Conservation (phyloP, 1,140 invertebrate genomes). For the Aphidius gifuensis region DNA sequence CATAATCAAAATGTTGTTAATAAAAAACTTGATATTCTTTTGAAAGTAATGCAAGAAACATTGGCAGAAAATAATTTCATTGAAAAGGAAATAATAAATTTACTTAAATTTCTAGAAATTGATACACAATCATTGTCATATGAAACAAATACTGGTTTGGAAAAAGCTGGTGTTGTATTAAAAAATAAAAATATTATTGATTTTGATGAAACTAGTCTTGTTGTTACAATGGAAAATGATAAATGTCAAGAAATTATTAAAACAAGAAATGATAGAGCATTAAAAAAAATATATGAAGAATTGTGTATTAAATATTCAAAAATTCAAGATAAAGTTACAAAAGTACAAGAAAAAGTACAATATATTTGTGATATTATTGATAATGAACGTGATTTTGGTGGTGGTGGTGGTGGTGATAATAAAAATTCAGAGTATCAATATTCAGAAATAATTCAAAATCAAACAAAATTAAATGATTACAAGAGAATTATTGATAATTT, state of each 20-base stretch:
- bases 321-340: conserved; percentile 34
- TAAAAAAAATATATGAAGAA: conserved; percentile 36
- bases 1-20: background rate
- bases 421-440: conserved; percentile 30
- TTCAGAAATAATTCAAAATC: conserved; percentile 32
- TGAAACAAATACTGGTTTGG: conserved; percentile 35
- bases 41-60: conserved; percentile 37
- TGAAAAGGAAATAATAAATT: conserved; percentile 32
- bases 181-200: conserved; percentile 33
- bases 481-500: conserved; percentile 33
- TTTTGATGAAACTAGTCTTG: conserved; percentile 34
- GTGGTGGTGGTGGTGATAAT: too few relatives aligned
- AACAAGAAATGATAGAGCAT: conserved; percentile 33
- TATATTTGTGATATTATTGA: conserved; percentile 29
- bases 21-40: conserved; percentile 28
- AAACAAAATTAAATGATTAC: conserved; percentile 40
- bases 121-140: conserved; percentile 34
- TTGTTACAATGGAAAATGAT: conserved; percentile 33
- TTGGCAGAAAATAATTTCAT: conserved; percentile 36
- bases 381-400: conserved; percentile 5
- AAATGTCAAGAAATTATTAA: conserved; percentile 33
- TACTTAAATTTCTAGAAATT: conserved; percentile 33
- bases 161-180: conserved; percentile 34
- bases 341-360: conserved; percentile 31
- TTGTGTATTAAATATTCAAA: conserved; percentile 33